Evolutionary conservation across 1,140 invertebrate species (phyloP).

Genomic region (Solenopsis invicta): DNA sequence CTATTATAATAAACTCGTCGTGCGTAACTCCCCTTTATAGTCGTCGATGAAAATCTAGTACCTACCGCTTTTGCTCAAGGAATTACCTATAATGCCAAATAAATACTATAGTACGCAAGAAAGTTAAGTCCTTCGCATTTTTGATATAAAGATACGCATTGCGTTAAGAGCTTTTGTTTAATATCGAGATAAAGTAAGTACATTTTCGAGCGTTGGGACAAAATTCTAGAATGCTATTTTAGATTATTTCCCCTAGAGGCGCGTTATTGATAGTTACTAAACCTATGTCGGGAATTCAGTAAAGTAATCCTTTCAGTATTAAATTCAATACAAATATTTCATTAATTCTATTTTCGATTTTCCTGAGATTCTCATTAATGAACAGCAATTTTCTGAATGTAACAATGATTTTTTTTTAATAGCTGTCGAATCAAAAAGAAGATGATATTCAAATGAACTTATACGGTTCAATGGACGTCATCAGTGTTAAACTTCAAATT

Average conservation of each 20-base stretch:
- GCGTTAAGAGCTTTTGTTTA: constrained; percentile 27
- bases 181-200: constrained; percentile 9
- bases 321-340: background rate
- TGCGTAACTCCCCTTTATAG: constrained; percentile 43
- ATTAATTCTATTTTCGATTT: background rate
- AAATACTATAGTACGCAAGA: constrained; percentile 41
- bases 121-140: constrained; percentile 46
- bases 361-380: background rate
- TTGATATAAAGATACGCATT: constrained; percentile 31
- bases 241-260: constrained; percentile 21
- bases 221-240: constrained; percentile 15
- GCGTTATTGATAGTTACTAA: background rate
- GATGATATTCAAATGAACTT: background rate
- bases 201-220: background rate
- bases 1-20: constrained; percentile 36
- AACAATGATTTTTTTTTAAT: background rate
- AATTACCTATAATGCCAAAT: constrained; percentile 43
- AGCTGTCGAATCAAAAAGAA: background rate
- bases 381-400: background rate
- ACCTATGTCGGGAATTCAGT: background rate
- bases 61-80: constrained; percentile 74
- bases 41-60: constrained; percentile 69
- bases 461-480: background rate
- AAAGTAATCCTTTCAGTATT: constrained; percentile 34
- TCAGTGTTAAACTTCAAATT: constrained; percentile 12